Base-by-base conservation (phyloP, 2,113 vertebrate species). In the Porphyrio hochstetteri region DNA sequence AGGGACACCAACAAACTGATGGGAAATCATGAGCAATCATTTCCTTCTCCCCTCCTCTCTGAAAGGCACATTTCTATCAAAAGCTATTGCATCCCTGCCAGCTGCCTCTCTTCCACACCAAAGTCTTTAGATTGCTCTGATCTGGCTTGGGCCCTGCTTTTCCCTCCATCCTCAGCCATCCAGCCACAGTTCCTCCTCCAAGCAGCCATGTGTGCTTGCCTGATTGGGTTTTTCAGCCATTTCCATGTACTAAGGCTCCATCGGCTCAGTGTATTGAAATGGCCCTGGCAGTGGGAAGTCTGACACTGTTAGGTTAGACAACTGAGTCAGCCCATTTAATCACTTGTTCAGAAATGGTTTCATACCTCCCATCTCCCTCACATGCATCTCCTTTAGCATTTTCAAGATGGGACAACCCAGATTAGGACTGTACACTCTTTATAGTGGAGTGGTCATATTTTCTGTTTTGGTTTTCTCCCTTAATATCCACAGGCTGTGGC, bases 71-170 rank as follows among this genome's bases (percentile, higher is more conserved):
- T 42, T 42, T 90, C 60, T 52, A 28, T 11, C 42, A 7, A 16
- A 60, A 86, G 36, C 17, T 52, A 33, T 33, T 0, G 0, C 36
- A 76, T 31, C 20, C 48, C 44, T 72, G 20, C 7, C 0, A 1
- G 38, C 33, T 64, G 31, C 21, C 16, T 79, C 44, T 82, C 15
- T 68, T 86, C 76, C 40, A 77, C 7, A 48, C 3, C 15, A 2
- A 12, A n/a, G 1, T 28, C 40, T 74, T 80, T 14, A 40, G 16
- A 35, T 33, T 53, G 42, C 27, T 77, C 16, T 72, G 23, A 72
- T 48, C 33, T 88, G 42, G 48, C 18, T 64, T 77, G 10, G 20
- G 24, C 59, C 55, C 69, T 57, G 33, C 24, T 91, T 11, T 72
- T 74, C 24, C 59, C 40, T 61, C 44, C 44, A 31, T 61, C 24